Conservation (phyloP, 2,888 invertebrate species). For the Melanotus villosus region DNA sequence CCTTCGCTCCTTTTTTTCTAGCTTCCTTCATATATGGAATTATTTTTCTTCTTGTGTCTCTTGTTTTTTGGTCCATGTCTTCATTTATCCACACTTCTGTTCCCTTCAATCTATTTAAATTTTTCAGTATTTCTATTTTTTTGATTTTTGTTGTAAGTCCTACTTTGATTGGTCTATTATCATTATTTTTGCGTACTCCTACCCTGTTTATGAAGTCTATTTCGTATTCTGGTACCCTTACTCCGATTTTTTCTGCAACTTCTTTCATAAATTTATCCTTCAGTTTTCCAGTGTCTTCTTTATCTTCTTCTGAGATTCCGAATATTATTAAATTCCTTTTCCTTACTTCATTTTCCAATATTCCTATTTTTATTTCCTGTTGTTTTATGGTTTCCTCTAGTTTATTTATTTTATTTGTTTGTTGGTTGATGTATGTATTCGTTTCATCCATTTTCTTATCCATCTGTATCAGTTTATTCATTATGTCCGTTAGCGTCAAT, state of each 20-base stretch:
- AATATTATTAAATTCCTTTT: too few relatives aligned
- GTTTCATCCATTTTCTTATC: background rate
- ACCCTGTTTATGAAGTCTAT: background rate
- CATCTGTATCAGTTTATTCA: background rate
- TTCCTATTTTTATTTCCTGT: background rate
- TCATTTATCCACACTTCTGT: background rate
- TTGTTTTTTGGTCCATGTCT: background rate
- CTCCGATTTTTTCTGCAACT: background rate
- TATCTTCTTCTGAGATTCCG: background rate
- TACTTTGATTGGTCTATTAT: constrained; percentile 4
- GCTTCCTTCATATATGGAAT: background rate
- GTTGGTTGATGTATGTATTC: background rate
- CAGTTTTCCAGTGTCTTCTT: background rate
- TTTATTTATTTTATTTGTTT: too few relatives aligned
- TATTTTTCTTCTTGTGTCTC: background rate
- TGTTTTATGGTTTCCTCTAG: background rate
- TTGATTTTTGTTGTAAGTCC: background rate
- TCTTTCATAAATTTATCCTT: background rate
- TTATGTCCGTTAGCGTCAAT: background rate
- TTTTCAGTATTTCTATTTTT: background rate
- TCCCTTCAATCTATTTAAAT: background rate
- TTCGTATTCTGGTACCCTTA: background rate
- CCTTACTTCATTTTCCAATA: background rate
- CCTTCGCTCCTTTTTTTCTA: constrained; percentile 9
- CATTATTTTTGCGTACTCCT: background rate